A percentile compares a stretch with the other conserved stretches of the same genome.
Conservation (phyloP, 2,113 vertebrate species). For the Myiopsitta monachus region DNA sequence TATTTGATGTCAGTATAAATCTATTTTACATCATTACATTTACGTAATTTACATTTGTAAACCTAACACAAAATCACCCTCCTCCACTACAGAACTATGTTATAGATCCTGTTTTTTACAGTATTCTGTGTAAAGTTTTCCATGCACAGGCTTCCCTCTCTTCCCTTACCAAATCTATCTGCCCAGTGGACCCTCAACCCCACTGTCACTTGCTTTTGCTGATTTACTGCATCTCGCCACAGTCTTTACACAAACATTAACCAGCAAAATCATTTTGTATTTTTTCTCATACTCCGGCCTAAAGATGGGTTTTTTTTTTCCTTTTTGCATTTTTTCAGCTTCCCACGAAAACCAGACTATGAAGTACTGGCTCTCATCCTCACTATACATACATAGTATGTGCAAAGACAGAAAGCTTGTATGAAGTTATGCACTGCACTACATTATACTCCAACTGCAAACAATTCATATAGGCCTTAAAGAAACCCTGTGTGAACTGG, state of each 20-base stretch:
- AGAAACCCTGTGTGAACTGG: neutral
- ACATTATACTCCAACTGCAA: neutral
- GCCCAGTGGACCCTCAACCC: neutral
- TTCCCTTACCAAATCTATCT: neutral
- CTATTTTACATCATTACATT: neutral
- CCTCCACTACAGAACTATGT: neutral
- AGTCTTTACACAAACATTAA: neutral
- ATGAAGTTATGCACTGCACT: neutral
- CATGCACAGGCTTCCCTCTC: neutral
- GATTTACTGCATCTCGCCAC: neutral
- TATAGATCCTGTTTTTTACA: neutral
- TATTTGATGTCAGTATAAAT: neutral
- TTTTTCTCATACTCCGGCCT: neutral
- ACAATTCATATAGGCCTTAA: neutral
- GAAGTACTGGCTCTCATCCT: neutral
- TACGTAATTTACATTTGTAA: neutral
- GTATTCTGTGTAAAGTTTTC: neutral
- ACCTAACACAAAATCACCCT: neutral
- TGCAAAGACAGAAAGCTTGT: neutral
- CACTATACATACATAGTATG: accelerated
- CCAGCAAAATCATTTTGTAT: neutral
- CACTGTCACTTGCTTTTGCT: neutral
- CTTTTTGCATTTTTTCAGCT: neutral
- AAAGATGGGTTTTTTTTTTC: neutral
- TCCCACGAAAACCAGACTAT: neutral